Evolutionary conservation across 2,888 invertebrate genomes (phyloP), one percentile per base, ranked within the genome.

Genomic region (Standfussiana lucernea): DNA sequence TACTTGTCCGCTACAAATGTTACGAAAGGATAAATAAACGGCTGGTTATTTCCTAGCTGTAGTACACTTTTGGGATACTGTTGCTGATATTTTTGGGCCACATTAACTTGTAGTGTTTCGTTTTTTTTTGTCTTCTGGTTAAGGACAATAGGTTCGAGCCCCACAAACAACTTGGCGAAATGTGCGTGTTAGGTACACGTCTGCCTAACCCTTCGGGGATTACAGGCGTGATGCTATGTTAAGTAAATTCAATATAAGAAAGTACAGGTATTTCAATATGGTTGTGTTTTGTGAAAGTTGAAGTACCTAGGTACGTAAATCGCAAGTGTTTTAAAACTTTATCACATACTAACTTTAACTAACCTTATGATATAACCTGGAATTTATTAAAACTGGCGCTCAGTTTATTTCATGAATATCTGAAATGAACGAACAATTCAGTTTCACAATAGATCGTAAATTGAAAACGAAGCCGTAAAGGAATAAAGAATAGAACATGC

Each of bases 1-100:
- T 80, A 72, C 76, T 67, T 56, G 78, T 71, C 73, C 28, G 80
- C 75, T 80, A 77, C 74, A 72, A 76, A 82, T 82, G 79, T 72
- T 83, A 59, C 50, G 61, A 82, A 42, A 59, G 28, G 66, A 69
- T 70, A 72, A 68, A 82, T 78, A 78, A 59, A 66, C 62, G 37
- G 66, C 24, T 67, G 64, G 64, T 71, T 82, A 85, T 72, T 72
- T 69, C 24, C 35, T 45, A 50, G 67, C 50, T 64, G 28, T 71
- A 56, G 18, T 47, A 70, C 18, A 50, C 59, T 59, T 67, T 80
- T n/a, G 47, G 40, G 66, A 28, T n/a, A 35, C 32, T 59, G 35
- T 66, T 53, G 59, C 15, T 32, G 66, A 40, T 53, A 32, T 67
- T 40, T 64, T 56, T 67, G 24, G 59, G n/a, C 0, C 24, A 15